A percentile compares a stretch with the other conserved stretches of the same genome.
These are phyloP conservation scores for Auanema sp. DNA, from an alignment of 2,888 invertebrate species.

Conservation along the genomic window DNA sequence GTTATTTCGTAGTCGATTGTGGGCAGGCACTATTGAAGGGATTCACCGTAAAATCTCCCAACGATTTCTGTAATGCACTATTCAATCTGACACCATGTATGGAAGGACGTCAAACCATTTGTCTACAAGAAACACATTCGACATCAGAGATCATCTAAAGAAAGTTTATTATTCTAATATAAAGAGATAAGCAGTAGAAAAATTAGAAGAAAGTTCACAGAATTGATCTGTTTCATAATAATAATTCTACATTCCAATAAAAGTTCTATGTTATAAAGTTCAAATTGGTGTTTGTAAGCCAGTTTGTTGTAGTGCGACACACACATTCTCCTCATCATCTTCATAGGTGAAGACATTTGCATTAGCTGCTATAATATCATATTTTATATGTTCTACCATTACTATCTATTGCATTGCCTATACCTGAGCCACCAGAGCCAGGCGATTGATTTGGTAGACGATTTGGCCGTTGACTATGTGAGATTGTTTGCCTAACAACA, in stretches of 20 bases:
- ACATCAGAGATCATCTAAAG: not conserved
- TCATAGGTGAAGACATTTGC: conserved; percentile 25
- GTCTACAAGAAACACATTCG: not conserved
- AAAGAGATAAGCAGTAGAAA: not conserved
- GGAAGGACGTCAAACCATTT: not conserved
- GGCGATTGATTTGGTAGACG: conserved; percentile 21
- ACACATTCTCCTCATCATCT: conserved; percentile 47
- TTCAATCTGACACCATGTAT: not conserved
- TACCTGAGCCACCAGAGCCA: conserved; percentile 18
- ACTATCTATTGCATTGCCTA: not conserved
- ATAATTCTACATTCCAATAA: not conserved
- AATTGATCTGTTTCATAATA: no score
- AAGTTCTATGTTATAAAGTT: conserved; percentile 10
- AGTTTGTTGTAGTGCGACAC: conserved; percentile 44
- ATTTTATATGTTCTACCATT: not conserved
- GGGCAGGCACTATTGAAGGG: conserved; percentile 11
- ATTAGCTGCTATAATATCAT: not conserved
- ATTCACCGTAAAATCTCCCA: conserved; percentile 9
- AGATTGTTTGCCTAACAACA: conserved; percentile 40
- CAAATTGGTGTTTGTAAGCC: conserved; percentile 57
- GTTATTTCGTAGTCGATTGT: conserved; percentile 11
- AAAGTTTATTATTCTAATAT: not conserved
- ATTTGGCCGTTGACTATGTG: conserved; percentile 28
- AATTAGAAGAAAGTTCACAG: not conserved
- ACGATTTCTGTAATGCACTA: conserved; percentile 9